Evolutionary conservation across 2,797 vertebrate genomes (phyloP), one percentile per base, ranked within the genome.

Genomic region (Dicrostonyx torquatus): DNA sequence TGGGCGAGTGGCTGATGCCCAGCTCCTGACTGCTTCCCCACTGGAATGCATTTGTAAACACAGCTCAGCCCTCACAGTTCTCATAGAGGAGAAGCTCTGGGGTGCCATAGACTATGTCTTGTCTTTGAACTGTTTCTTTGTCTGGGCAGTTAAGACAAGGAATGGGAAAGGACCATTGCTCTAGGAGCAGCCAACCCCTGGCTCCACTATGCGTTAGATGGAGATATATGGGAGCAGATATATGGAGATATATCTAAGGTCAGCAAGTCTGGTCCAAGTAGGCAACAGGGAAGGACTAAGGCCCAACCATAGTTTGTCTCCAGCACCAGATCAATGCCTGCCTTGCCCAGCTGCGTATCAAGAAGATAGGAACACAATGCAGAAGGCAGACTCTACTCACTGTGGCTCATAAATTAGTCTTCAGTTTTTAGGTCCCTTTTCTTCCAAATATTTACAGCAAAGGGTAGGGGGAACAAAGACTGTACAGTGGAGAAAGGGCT

Each of bases 91-190:
- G 68, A 22, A 40, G 26, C 43, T 91, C 89, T 95, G 62, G 89
- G 94, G 18, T 83, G 37, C n/a, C 96, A 31, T 24, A 91, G 29
- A 85, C 2, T 15, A 40, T n/a, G 94, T 93, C 78, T 95, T 89
- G 37, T 94, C 70, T 95, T 94, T 90, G 50, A 93, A 66, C 91
- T 89, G 70, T 55, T 31, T 89, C 26, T 60, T 91, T 89, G 45
- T 88, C 58, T 8, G 62, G 64, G 29, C 9, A 96, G n/a, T 24
- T 76, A 24, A 62, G 75, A 76, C 60, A 96, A 50, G 40, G 72
- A 89, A 48, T 29, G 37, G 62, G 45, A 31, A 92, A 12, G 76
- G 34, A 60, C 2, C 9, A 40, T 48, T 3, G 0, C 31, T 95
- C 37, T 37, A 0, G 34, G 48, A 7, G 1, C 6, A 29, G 17